phyloP scores from a whole-genome alignment of 1,140 invertebrate genomes.

The Apis laboriosa region DNA sequence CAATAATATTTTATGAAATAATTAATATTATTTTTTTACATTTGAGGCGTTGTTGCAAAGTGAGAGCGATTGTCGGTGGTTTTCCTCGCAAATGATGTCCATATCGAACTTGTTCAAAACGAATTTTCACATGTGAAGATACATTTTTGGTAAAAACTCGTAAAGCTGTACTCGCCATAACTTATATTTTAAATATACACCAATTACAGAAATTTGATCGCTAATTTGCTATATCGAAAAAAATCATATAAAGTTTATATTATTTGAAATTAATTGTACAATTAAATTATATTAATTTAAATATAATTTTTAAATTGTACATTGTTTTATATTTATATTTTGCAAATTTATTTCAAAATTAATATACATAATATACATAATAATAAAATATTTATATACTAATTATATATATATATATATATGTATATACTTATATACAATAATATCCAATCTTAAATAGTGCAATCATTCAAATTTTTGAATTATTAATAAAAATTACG shows the following conservation, averaged over 20 bases:
- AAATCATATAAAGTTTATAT: neutral
- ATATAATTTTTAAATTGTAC: no score
- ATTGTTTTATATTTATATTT: no score
- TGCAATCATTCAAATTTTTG: no score
- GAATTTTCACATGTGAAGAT: neutral
- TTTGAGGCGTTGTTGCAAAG: slow-evolving; percentile 84
- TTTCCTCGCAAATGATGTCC: slow-evolving; percentile 85
- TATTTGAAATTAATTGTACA: neutral
- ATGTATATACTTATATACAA: no score
- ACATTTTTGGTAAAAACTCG: neutral
- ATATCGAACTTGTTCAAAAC: slow-evolving; percentile 75
- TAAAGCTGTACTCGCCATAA: slow-evolving; percentile 1
- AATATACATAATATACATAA: no score
- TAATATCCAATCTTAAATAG: no score
- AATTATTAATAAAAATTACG: no score
- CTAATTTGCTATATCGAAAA: neutral
- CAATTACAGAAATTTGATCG: neutral
- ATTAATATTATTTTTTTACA: slow-evolving; percentile 69
- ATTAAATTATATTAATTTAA: no score
- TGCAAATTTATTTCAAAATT: no score
- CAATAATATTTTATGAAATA: no score
- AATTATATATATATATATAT: no score
- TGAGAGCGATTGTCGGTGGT: slow-evolving; percentile 85
- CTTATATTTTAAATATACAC: neutral
- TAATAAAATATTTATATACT: no score